phyloP scores from a whole-genome alignment of 2,888 invertebrate genomes.

The Chelonus formosanus region DNA sequence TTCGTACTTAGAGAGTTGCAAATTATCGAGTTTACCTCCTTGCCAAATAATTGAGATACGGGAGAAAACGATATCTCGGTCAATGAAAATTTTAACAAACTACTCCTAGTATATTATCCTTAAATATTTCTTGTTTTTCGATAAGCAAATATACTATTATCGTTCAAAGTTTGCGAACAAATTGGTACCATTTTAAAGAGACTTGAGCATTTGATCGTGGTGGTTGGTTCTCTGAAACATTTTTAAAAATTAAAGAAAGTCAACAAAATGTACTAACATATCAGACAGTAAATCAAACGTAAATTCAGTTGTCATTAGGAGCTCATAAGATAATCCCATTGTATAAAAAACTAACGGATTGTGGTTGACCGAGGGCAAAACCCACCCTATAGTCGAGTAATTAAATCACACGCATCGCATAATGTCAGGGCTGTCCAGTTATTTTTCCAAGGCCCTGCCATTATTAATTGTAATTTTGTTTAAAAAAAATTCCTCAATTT shows the following conservation, averaged over 20 bases:
- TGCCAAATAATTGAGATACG: constrained; percentile 43
- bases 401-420: constrained; percentile 59
- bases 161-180: constrained; percentile 23
- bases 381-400: constrained; percentile 59
- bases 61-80: constrained; percentile 14
- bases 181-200: no score
- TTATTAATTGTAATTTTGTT: not conserved
- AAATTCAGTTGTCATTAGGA: constrained; percentile 30
- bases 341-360: constrained; percentile 43
- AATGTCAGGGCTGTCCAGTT: constrained; percentile 58
- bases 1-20: not conserved
- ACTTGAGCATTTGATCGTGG: no score
- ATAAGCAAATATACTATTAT: constrained; percentile 49
- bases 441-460: constrained; percentile 45
- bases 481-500: constrained; percentile 7
- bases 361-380: constrained; percentile 56
- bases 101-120: not conserved
- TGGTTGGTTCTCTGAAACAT: no score
- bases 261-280: not conserved
- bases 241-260: no score
- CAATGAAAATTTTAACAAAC: not conserved
- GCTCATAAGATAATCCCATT: constrained; percentile 33
- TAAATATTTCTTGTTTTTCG: constrained; percentile 37
- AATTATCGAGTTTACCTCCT: constrained; percentile 4
- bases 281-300: constrained; percentile 16